Percentiles rank a stretch among this genome's conserved stretches.
Evolutionary conservation across 2,797 vertebrate species (phyloP).

Genomic region (Choloepus didactylus): DNA sequence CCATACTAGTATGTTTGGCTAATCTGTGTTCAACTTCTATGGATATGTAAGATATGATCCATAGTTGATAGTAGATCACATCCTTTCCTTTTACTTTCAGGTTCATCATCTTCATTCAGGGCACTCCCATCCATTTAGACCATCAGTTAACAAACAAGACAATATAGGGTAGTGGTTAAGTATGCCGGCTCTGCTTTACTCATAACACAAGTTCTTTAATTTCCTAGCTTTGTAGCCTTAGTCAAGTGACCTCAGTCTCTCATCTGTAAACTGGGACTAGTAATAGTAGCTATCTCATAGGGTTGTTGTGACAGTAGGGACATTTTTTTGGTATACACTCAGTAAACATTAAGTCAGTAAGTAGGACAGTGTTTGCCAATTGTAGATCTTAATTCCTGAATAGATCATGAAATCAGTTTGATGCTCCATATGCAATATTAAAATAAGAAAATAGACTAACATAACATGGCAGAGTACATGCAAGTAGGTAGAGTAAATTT

Average conservation of each 20-base stretch:
- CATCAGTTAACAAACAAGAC: background rate
- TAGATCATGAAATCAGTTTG: background rate
- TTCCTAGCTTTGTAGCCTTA: background rate
- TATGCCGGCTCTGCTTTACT: background rate
- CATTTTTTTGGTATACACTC: background rate
- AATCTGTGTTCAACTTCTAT: background rate
- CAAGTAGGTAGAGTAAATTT: background rate
- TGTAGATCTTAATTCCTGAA: background rate
- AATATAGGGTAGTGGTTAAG: background rate
- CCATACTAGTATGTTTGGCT: background rate
- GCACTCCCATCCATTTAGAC: background rate
- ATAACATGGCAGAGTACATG: background rate
- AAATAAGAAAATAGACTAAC: background rate
- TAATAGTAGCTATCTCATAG: background rate
- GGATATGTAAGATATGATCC: background rate
- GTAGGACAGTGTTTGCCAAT: background rate
- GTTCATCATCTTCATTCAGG: background rate
- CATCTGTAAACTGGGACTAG: background rate
- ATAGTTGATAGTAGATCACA: background rate
- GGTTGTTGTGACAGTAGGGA: background rate
- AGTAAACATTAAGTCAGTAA: background rate
- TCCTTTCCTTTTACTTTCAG: background rate
- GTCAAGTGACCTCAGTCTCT: background rate
- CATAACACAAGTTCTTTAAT: background rate
- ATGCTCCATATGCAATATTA: background rate